These are phyloP conservation scores for Eupelmus urozonus DNA, from an alignment of 2,888 invertebrate species.

Conservation along the genomic window DNA sequence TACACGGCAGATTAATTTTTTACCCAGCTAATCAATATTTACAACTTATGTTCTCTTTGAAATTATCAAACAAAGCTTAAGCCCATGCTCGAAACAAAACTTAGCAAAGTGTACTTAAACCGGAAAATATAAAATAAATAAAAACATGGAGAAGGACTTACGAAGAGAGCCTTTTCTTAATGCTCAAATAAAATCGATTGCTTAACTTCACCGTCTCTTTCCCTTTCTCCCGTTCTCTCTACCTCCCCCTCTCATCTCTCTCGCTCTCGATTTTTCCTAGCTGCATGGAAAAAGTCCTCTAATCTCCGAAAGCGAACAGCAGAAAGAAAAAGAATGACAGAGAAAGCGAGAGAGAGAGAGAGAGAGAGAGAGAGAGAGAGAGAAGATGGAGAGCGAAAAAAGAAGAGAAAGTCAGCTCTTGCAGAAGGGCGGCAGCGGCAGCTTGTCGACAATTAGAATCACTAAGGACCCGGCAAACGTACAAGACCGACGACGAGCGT, in stretches of 20 bases:
- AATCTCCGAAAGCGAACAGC: slow-evolving; percentile 55
- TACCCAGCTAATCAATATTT: too few species aligned
- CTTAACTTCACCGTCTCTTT: slow-evolving; percentile 20
- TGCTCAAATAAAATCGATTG: slow-evolving; percentile 41
- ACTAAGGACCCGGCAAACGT: slow-evolving; percentile 68
- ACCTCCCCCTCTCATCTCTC: slow-evolving; percentile 1
- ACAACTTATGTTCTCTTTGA: too few species aligned
- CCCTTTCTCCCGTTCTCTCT: slow-evolving; percentile 19
- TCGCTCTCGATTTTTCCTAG: slow-evolving; percentile 50
- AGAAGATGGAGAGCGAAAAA: not conserved
- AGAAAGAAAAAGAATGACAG: slow-evolving; percentile 1
- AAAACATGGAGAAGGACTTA: not conserved
- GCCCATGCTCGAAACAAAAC: not conserved
- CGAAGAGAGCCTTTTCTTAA: not conserved
- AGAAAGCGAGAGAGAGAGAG: slow-evolving; percentile 26
- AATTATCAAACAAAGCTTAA: too few species aligned
- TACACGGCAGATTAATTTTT: too few species aligned
- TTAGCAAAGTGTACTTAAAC: not conserved
- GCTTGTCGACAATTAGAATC: slow-evolving; percentile 75
- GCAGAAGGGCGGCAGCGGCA: slow-evolving; percentile 39
- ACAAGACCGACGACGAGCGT: slow-evolving; percentile 62
- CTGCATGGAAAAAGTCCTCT: slow-evolving; percentile 57
- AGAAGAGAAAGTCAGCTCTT: slow-evolving; percentile 13
- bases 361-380: slow-evolving; percentile 32
- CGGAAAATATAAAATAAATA: not conserved